Conservation (phyloP, 1,140 invertebrate genomes). For the Radopholus similis region DNA sequence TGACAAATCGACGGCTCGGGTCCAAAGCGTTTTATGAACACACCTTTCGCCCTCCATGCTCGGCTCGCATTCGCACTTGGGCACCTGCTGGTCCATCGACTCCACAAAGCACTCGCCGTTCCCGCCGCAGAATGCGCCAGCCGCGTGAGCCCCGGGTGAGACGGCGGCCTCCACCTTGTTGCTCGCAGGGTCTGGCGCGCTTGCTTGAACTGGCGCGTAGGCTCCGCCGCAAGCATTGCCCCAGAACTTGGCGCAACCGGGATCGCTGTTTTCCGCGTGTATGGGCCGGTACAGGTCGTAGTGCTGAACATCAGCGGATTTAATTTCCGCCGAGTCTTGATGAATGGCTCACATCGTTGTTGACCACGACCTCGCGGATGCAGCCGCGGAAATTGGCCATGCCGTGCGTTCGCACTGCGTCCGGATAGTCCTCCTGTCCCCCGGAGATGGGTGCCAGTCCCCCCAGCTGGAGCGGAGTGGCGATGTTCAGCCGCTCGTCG, state of each 20-base stretch:
- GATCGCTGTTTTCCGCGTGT: conserved; percentile 33
- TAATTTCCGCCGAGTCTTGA: neutral
- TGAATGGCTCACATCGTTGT: conserved; percentile 40
- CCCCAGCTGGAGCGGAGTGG: conserved; percentile 53
- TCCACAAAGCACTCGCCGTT: conserved; percentile 57
- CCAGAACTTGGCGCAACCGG: conserved; percentile 43
- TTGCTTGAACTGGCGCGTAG: neutral
- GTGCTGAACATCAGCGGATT: conserved; percentile 36
- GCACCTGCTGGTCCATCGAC: conserved; percentile 23
- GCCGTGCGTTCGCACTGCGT: conserved; percentile 25
- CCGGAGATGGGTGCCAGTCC: conserved; percentile 32
- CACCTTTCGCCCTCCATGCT: conserved; percentile 44
- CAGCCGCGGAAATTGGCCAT: conserved; percentile 46
- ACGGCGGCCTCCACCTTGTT: neutral
- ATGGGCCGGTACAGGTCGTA: conserved; percentile 52
- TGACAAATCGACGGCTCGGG: neutral
- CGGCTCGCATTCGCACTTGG: conserved; percentile 54
- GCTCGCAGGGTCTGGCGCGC: neutral
- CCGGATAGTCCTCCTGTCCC: conserved; percentile 27
- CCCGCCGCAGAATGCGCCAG: conserved; percentile 2
- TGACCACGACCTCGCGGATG: conserved; percentile 53
- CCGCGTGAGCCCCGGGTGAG: neutral
- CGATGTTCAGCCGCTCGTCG: conserved; percentile 57
- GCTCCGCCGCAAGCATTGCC: conserved; percentile 42
- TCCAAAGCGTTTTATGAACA: neutral